These are phyloP conservation scores for Conus ventricosus DNA, from an alignment of 1,140 invertebrate genomes.

Conservation along the genomic window DNA sequence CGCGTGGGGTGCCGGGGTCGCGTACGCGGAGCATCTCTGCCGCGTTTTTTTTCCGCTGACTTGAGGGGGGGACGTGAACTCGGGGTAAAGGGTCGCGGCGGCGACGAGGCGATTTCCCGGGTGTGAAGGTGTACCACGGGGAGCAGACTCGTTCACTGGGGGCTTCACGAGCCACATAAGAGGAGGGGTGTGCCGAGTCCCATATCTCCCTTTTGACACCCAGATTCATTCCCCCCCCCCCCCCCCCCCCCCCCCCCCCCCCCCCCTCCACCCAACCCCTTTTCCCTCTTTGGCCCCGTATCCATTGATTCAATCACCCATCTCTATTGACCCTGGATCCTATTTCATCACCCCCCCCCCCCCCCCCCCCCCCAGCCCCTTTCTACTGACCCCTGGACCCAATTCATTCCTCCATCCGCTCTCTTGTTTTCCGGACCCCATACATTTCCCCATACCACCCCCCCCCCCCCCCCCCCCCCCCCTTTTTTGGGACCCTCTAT, in stretches of 20 bases:
- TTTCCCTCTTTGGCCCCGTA: too few relatives aligned
- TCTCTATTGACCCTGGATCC: background rate
- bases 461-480: too few relatives aligned
- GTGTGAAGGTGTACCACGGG: conserved; percentile 30
- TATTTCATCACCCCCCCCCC: background rate
- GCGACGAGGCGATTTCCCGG: background rate
- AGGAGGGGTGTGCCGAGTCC: conserved; percentile 20
- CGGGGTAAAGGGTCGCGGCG: background rate
- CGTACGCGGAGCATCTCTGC: background rate
- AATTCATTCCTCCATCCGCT: too few relatives aligned
- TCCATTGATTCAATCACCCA: too few relatives aligned
- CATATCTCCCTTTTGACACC: too few relatives aligned
- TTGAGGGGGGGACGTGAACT: background rate
- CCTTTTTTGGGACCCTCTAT: too few relatives aligned
- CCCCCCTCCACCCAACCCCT: too few relatives aligned
- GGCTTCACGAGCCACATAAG: conserved; percentile 52
- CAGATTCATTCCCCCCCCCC: too few relatives aligned
- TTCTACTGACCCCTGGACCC: too few relatives aligned
- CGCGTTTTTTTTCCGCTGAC: background rate
- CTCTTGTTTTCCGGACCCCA: too few relatives aligned
- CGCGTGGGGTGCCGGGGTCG: background rate
- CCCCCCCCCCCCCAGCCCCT: background rate
- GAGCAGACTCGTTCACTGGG: conserved; percentile 62
- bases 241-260: too few relatives aligned
- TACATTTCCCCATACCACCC: too few relatives aligned